Percentiles rank a stretch among this genome's conserved stretches.
These are phyloP conservation scores for Drosophila stalkeri DNA, from an alignment of 2,888 invertebrate genomes.

Conservation along the genomic window DNA sequence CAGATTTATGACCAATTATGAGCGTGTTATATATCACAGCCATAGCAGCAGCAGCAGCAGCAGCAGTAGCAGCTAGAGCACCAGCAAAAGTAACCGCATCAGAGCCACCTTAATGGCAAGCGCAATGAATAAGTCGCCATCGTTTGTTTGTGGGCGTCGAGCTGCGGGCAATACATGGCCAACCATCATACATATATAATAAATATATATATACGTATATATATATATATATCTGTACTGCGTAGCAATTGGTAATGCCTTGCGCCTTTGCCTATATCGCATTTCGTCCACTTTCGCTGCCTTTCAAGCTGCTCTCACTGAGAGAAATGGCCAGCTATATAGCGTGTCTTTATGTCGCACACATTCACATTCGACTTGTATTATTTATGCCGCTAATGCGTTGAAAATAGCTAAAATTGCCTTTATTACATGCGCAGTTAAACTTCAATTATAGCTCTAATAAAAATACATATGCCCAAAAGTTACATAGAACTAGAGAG, in stretches of 20 bases:
- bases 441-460: slow-evolving; percentile 77
- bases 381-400: slow-evolving; percentile 81
- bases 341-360: slow-evolving; percentile 60
- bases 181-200: slow-evolving; percentile 3
- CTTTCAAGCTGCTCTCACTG: not conserved
- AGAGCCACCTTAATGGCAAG: slow-evolving; percentile 79
- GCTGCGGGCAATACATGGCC: slow-evolving; percentile 45
- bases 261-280: slow-evolving; percentile 55
- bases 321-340: slow-evolving; percentile 61
- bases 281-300: slow-evolving; percentile 57
- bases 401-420: slow-evolving; percentile 80
- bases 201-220: not conserved
- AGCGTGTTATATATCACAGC: slow-evolving; percentile 83
- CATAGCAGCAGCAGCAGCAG: slow-evolving; percentile 15
- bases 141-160: slow-evolving; percentile 71
- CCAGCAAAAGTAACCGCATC: slow-evolving; percentile 41
- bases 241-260: slow-evolving; percentile 45
- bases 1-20: slow-evolving; percentile 85
- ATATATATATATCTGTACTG: not conserved
- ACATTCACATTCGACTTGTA: slow-evolving; percentile 65
- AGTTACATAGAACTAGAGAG: slow-evolving; percentile 3
- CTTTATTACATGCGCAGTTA: slow-evolving; percentile 83
- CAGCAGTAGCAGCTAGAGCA: slow-evolving; percentile 4
- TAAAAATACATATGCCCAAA: slow-evolving; percentile 65
- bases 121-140: slow-evolving; percentile 80